Evolutionary conservation across 2,888 invertebrate genomes (phyloP), one percentile per base, ranked within the genome.

Genomic region (Tetheella fluctuosa): DNA sequence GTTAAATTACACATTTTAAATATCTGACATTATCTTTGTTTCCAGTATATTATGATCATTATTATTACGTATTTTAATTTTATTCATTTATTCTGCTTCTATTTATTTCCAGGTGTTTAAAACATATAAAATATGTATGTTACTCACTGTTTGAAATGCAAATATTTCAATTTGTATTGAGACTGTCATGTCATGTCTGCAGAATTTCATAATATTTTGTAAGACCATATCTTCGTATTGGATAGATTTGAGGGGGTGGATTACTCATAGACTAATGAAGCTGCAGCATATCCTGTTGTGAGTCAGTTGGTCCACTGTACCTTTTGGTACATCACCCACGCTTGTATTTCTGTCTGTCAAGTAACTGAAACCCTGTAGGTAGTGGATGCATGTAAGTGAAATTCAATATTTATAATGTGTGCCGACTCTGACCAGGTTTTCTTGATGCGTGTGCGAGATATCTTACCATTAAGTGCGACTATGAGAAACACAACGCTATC

Each of bases 261-360:
- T 85, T 85, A 83, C 79, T 80, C 84, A 85, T 76, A 79, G 71
- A 69, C 65, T 74, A 77, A 76, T 75, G 70, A 69, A 71, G 65
- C 73, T 66, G 65, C 66, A 66, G 65, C 75, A 78, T 76, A 78
- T 80, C 76, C 77, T 77, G 74, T 70, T 79, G 67, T 79, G 84
- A 85, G 70, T 85, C 81, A 84, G 68, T 64, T 66, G 23, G 67
- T 65, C 67, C 69, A 74, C 72, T 48, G 48, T 48, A 10, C 48
- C 39, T 23, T 67, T 72, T 77, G 75, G 73, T 71, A 62, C 68
- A 73, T 76, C 71, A 76, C 85, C 84, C 83, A 84, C 83, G 76
- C 74, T 60, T 60, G 59, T 74, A 66, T 68, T 62, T 68, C 65
- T 65, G 64, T 64, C 59, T 48, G 48, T 70, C 62, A 59, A 34